Base-by-base conservation (phyloP, 2,888 invertebrate species). In the Latrodectus elegans region DNA sequence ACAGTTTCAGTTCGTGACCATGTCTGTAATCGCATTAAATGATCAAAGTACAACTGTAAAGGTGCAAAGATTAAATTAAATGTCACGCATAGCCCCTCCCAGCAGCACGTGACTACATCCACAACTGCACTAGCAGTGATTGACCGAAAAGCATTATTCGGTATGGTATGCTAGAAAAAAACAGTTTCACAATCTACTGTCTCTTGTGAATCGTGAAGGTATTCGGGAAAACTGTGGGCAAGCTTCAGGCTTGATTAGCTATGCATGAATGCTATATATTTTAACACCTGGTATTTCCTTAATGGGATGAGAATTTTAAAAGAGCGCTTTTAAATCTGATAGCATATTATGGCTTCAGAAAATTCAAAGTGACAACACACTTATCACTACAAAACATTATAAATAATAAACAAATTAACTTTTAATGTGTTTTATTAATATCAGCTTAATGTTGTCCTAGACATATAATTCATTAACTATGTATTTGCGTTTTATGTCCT, bases 11-110 rank as follows among this genome's bases (percentile, higher is more conserved):
- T 65, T 51, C 73, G 73, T 81, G 73, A 81, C 64, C 15, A 10
- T 11, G 17, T 71, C 49, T 67, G 38, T 82, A 73, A 75, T 75
- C 55, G 60, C 82, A 53, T 38, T 15, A 74, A 49, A 49, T 17
- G 17, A 22, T 73, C 65, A 73, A 73, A 70, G 82, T 75, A 67
- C 60, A 55, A 70, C 11, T 14, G 67, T 14, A 38, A 76, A 15
- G 22, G 65, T 67, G 67, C 76, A 51, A 49, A 53, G 82, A 49
- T 82, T 82, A 75, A 82, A 82, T 82, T 82, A 82, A 82, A 75
- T 65, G 74, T 82, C 82, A 82, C 75, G 82, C 65, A 82, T 70
- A 53, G 60, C n/a, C 22, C 26, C n/a, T 72, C n/a, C 22, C 26
- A 17, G 49, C 6, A 12, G 60, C 60, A 60, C 60, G 60, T 60